Percentiles rank a stretch among this genome's conserved stretches.
Conservation (phyloP, 2,113 vertebrate species). For the Crocuta crocuta region DNA sequence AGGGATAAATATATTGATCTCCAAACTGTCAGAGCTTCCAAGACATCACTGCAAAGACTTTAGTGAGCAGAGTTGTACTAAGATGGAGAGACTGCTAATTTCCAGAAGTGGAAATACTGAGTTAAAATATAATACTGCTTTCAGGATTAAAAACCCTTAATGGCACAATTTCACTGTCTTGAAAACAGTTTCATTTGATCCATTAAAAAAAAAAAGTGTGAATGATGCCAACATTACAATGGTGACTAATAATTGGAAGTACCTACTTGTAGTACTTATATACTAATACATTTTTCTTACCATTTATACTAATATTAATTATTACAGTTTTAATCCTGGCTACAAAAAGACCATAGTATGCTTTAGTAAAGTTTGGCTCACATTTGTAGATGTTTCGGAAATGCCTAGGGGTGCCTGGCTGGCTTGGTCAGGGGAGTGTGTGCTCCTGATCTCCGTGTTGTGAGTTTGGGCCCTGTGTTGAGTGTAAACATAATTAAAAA, state of each 20-base stretch:
- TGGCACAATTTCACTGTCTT: neutral
- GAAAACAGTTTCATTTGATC: neutral
- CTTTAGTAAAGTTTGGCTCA: neutral
- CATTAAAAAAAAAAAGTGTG: neutral
- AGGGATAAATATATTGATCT: neutral
- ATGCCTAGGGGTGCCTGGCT: neutral
- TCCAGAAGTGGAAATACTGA: conserved; percentile 14
- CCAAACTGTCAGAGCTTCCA: neutral
- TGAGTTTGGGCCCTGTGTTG: neutral
- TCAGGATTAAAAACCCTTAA: neutral
- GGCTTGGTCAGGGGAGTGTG: neutral
- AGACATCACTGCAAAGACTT: neutral
- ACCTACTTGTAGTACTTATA: neutral
- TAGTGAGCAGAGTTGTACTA: neutral
- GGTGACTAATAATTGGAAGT: neutral
- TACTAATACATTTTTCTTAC: neutral
- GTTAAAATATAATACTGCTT: neutral
- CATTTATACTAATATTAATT: conserved; percentile 9
- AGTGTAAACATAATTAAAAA: neutral
- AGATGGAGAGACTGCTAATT: neutral
- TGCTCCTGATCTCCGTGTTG: neutral
- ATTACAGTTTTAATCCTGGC: neutral
- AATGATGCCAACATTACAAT: neutral
- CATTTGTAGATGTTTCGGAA: neutral
- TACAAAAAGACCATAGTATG: neutral